These are phyloP conservation scores for Protophormia terraenovae DNA, from an alignment of 2,888 invertebrate genomes.

Conservation along the genomic window DNA sequence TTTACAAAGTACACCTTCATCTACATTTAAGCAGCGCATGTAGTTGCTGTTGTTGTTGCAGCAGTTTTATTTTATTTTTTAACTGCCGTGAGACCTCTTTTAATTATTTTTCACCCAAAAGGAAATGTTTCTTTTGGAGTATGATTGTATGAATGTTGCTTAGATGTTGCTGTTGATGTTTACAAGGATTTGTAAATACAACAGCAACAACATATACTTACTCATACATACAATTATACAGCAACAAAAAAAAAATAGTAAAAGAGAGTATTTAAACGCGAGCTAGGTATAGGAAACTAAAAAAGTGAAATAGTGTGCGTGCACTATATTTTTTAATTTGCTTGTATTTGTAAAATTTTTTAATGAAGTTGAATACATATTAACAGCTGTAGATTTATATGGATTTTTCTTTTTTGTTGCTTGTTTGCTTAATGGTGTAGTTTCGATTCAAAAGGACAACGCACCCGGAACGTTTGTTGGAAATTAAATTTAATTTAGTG, in stretches of 20 bases:
- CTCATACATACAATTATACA: background rate
- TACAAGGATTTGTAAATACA: constrained; percentile 41
- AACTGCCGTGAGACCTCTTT: constrained; percentile 68
- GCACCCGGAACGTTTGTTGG: constrained; percentile 35
- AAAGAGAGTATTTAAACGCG: background rate
- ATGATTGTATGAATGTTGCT: constrained; percentile 2
- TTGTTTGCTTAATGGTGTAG: background rate
- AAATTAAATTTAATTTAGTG: constrained; percentile 5
- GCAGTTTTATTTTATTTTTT: constrained; percentile 34
- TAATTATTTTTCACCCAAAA: constrained; percentile 67
- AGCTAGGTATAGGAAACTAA: background rate
- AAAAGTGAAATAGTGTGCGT: constrained; percentile 23
- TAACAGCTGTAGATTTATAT: constrained; percentile 46
- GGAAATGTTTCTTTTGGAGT: constrained; percentile 66
- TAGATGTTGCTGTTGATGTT: constrained; percentile 30
- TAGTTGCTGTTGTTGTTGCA: constrained; percentile 28
- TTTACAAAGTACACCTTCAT: constrained; percentile 66
- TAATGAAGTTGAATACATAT: constrained; percentile 63
- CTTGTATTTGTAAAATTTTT: constrained; percentile 18
- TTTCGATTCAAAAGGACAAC: constrained; percentile 46
- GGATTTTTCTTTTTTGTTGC: background rate
- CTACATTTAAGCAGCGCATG: constrained; percentile 45
- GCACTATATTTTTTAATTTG: constrained; percentile 44
- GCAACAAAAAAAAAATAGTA: background rate
- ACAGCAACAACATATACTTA: constrained; percentile 17